Percentiles rank a stretch among this genome's conserved stretches.
Conservation (phyloP, 2,888 invertebrate species). For the Ectobius pallidus region DNA sequence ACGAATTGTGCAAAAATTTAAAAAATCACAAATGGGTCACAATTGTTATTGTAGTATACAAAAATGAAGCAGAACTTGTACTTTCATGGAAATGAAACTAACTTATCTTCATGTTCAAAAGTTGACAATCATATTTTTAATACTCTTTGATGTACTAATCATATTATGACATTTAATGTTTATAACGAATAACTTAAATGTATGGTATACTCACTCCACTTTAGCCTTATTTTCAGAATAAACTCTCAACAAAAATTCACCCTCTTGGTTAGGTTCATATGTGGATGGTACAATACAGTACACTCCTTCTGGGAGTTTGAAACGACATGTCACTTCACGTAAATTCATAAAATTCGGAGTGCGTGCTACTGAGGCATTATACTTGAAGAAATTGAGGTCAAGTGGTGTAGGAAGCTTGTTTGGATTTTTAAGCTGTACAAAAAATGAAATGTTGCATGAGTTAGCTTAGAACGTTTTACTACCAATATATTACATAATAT, state of each 20-base stretch:
- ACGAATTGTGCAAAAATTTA: too few relatives aligned
- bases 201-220: slow-evolving; percentile 49
- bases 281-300: slow-evolving; percentile 64
- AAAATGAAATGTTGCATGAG: neutral
- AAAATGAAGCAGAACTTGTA: too few relatives aligned
- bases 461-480: too few relatives aligned
- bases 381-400: slow-evolving; percentile 59
- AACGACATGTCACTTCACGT: slow-evolving; percentile 61
- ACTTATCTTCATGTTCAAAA: too few relatives aligned
- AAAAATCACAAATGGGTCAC: too few relatives aligned
- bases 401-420: slow-evolving; percentile 52
- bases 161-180: too few relatives aligned
- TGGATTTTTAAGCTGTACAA: slow-evolving; percentile 48
- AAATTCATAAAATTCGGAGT: slow-evolving; percentile 62
- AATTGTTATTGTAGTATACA: too few relatives aligned
- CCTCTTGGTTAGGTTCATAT: slow-evolving; percentile 61
- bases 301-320: slow-evolving; percentile 60
- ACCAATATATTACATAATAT: too few relatives aligned
- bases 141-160: too few relatives aligned
- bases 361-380: slow-evolving; percentile 57
- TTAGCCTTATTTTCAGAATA: slow-evolving; percentile 56
- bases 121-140: too few relatives aligned
- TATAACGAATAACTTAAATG: too few relatives aligned
- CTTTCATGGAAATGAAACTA: too few relatives aligned
- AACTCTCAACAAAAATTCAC: slow-evolving; percentile 62